Conservation (phyloP, 1,140 invertebrate species). For the Brachionus paranguensis region DNA sequence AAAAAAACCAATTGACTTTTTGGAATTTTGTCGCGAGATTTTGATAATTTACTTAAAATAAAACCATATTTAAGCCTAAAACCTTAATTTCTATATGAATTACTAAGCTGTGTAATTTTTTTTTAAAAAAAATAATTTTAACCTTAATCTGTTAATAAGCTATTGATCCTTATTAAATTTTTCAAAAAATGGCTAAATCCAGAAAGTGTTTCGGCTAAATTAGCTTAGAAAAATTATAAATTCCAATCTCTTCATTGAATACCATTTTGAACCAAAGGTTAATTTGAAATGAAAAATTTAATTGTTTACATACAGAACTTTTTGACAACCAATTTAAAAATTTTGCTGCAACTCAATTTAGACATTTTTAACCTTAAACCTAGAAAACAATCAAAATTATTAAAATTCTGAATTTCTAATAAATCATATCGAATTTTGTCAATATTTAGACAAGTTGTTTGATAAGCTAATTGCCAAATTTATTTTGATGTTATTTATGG, state of each 20-base stretch:
- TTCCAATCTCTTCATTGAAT: neutral
- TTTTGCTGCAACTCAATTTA: neutral
- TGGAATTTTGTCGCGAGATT: too few relatives aligned
- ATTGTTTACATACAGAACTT: too few relatives aligned
- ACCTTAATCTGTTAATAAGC: neutral
- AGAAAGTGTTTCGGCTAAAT: neutral
- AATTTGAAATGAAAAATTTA: neutral
- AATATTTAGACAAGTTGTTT: neutral
- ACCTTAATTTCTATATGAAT: neutral
- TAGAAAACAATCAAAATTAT: neutral
- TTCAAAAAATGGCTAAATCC: neutral
- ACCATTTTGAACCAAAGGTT: neutral
- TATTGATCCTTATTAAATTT: neutral
- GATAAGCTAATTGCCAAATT: neutral
- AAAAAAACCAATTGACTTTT: neutral
- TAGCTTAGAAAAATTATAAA: too few relatives aligned
- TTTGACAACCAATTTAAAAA: too few relatives aligned
- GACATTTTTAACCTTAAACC: neutral
- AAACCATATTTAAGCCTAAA: neutral
- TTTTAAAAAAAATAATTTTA: neutral
- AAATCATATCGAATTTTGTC: neutral
- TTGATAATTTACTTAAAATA: neutral
- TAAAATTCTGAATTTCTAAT: neutral
- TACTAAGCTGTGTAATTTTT: neutral
- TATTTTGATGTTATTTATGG: neutral